phyloP scores from a whole-genome alignment of 2,797 vertebrate species.

The Bradypus variegatus region DNA sequence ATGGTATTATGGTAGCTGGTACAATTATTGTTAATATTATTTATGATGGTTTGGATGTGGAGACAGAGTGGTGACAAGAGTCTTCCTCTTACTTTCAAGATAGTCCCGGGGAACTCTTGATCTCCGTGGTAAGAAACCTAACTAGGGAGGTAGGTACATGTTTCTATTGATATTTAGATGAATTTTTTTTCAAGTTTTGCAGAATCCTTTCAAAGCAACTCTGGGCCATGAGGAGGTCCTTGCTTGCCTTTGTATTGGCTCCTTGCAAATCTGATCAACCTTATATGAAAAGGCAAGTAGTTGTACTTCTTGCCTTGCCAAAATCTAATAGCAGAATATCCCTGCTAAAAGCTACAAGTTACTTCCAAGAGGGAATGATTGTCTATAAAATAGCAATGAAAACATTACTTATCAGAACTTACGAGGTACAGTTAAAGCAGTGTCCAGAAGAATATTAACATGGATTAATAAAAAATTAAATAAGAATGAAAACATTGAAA shows the following conservation, averaged over 20 bases:
- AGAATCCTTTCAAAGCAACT: constrained; percentile 19
- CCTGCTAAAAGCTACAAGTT: neutral
- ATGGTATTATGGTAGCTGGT: neutral
- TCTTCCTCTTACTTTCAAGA: neutral
- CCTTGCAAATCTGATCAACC: neutral
- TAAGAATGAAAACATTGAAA: neutral
- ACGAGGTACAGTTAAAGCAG: neutral
- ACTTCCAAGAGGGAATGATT: neutral
- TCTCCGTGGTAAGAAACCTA: neutral
- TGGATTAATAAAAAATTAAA: constrained; percentile 11
- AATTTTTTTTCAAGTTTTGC: neutral
- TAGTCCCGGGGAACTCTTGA: neutral
- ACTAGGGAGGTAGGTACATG: neutral
- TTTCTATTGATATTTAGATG: constrained; percentile 1
- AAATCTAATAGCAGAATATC: constrained; percentile 10
- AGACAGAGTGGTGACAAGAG: neutral
- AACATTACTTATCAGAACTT: neutral
- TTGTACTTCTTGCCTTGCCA: neutral
- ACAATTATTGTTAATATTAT: neutral
- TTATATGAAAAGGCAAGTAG: neutral
- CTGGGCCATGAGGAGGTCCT: neutral
- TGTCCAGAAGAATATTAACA: neutral
- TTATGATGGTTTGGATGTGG: neutral
- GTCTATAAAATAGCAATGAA: neutral
- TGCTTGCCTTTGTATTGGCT: neutral